These are phyloP conservation scores for Seira sanloemensis DNA, from an alignment of 2,888 invertebrate species.

Conservation along the genomic window DNA sequence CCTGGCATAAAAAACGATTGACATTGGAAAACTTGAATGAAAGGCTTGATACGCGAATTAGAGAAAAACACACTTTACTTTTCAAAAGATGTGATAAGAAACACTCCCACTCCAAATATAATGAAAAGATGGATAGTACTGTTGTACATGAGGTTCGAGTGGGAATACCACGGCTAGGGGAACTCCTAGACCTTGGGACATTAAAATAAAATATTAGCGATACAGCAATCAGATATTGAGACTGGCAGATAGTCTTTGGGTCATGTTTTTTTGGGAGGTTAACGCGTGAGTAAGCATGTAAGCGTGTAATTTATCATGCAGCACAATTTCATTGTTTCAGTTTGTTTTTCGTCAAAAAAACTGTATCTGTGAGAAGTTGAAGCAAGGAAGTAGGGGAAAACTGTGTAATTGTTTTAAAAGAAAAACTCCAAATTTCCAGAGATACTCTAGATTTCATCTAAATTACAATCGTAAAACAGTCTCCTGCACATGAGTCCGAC, in stretches of 20 bases:
- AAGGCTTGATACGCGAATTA: constrained; percentile 55
- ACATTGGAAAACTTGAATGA: constrained; percentile 36
- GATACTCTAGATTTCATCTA: not conserved
- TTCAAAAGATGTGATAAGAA: not conserved
- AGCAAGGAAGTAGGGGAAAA: too few species aligned
- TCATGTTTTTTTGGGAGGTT: not conserved
- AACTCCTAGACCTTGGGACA: not conserved
- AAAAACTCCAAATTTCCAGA: too few species aligned
- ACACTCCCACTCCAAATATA: too few species aligned
- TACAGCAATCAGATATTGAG: constrained; percentile 14
- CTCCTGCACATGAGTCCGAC: too few species aligned
- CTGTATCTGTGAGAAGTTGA: not conserved
- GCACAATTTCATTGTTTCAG: not conserved
- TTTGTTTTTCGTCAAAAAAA: not conserved
- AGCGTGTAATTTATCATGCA: constrained; percentile 35
- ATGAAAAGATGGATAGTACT: too few species aligned
- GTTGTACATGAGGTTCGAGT: too few species aligned
- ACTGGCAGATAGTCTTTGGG: not conserved
- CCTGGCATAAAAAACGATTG: constrained; percentile 42
- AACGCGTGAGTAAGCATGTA: constrained; percentile 45
- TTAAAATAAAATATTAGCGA: not conserved
- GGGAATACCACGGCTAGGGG: constrained; percentile 4
- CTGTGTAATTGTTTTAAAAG: too few species aligned
- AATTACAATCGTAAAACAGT: too few species aligned
- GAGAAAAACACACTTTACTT: not conserved